A percentile compares a stretch with the other conserved stretches of the same genome.
Conservation (phyloP, 2,888 invertebrate genomes). For the Caenorhabditis plicata region DNA sequence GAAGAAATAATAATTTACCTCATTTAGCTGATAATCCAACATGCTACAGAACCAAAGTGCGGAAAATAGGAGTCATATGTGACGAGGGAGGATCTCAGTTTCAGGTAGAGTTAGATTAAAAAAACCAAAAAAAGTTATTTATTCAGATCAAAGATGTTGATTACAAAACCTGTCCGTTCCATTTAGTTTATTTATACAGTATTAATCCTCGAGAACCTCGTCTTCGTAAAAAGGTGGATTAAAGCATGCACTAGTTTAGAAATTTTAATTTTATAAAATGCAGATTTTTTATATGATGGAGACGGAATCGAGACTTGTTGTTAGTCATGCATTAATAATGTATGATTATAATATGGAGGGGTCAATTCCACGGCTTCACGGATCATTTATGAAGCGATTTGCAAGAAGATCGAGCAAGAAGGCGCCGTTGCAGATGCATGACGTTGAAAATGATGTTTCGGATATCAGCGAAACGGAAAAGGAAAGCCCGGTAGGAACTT, state of each 20-base stretch:
- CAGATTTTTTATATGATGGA: conserved; percentile 52
- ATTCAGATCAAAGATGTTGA: conserved; percentile 36
- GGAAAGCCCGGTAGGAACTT: conserved; percentile 34
- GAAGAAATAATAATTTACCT: neutral
- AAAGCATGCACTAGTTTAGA: neutral
- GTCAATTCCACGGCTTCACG: conserved; percentile 38
- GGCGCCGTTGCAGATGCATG: conserved; percentile 23
- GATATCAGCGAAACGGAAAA: conserved; percentile 43
- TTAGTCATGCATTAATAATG: conserved; percentile 46
- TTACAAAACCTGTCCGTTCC: conserved; percentile 42
- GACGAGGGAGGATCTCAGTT: conserved; percentile 26
- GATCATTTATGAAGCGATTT: conserved; percentile 35
- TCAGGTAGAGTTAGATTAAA: conserved; percentile 5
- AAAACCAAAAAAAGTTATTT: neutral
- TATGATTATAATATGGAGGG: conserved; percentile 50
- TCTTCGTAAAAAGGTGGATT: conserved; percentile 35
- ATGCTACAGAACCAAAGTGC: conserved; percentile 43
- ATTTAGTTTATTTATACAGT: conserved; percentile 39
- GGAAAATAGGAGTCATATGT: conserved; percentile 35
- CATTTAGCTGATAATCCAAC: conserved; percentile 35
- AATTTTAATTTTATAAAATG: conserved; percentile 1
- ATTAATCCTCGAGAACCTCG: conserved; percentile 42
- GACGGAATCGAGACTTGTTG: conserved; percentile 35
- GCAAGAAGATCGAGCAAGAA: conserved; percentile 10
- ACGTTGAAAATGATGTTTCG: conserved; percentile 42